Evolutionary conservation across 2,888 invertebrate species (phyloP), one percentile per base, ranked within the genome.

Genomic region (Epsilonema sp.): DNA sequence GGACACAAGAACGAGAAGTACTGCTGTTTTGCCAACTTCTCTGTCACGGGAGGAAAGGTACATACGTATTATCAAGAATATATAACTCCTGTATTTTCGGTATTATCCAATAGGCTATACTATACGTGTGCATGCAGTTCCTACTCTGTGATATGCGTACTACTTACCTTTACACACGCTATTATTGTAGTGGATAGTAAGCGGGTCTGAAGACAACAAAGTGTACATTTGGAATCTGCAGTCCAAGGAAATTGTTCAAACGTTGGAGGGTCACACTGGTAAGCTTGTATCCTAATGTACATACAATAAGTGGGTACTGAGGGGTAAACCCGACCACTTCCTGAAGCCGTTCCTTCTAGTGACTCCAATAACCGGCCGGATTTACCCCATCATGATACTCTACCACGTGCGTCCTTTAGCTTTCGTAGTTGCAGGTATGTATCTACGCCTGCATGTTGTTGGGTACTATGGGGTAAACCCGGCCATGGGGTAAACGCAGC

Each of bases 161-260:
- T n/a, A n/a, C n/a, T n/a, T n/a, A n/a, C n/a, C n/a, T n/a, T n/a
- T n/a, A n/a, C n/a, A n/a, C n/a, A n/a, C n/a, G n/a, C n/a, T n/a
- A n/a, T n/a, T n/a, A n/a, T 31, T 31, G 31, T 69, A 89, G 84
- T 97, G 97, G 97, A 99, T 97, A 65, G 94, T 99, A 42, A 92
- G 90, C 37, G 97, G 97, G n/a, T 94, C 94, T 3, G 97, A 97
- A 71, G 97, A 97, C 69, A 85, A 90, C 67, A 77, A 86, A 74
- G 89, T 99, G 1, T 97, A 94, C 66, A 90, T 97, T 60, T 97
- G 97, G 97, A 97, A 99, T 73, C 75, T 97, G 54, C 97, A 99
- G 67, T 90, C 92, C 16, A 94, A 94, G 70, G 94, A 99, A 73
- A 83, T 99, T 50, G 97, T 99, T 49, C 97, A 97, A 70, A 85